Percentiles rank a stretch among this genome's conserved stretches.
These are phyloP conservation scores for Coreius guichenoti DNA, from an alignment of 2,797 vertebrate species.

Conservation along the genomic window DNA sequence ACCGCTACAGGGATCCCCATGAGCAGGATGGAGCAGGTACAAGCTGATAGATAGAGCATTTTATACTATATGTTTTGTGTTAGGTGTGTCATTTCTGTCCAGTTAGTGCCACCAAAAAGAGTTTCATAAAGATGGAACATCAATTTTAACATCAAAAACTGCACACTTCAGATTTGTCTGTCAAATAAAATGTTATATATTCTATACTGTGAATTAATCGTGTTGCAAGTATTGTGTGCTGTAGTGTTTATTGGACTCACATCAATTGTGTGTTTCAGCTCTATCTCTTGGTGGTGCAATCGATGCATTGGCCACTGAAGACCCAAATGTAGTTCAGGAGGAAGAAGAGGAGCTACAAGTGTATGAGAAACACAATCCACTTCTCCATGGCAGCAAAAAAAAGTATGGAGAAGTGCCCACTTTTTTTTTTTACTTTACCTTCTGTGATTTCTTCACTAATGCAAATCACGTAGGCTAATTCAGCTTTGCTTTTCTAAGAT, in stretches of 20 bases:
- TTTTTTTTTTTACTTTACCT: not conserved
- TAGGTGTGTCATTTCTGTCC: not conserved
- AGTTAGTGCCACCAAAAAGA: not conserved
- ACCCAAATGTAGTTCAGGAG: slow-evolving; percentile 81
- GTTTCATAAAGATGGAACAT: not conserved
- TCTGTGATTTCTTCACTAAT: not conserved
- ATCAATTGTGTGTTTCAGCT: slow-evolving; percentile 72
- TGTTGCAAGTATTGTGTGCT: not conserved
- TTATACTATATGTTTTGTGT: not conserved
- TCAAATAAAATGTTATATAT: not conserved
- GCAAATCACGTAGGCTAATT: not conserved
- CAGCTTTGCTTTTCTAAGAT: not conserved
- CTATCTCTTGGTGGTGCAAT: slow-evolving; percentile 89
- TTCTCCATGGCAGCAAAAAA: slow-evolving; percentile 88
- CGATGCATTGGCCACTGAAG: slow-evolving; percentile 90
- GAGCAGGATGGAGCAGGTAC: slow-evolving; percentile 92
- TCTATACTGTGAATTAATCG: too few species aligned
- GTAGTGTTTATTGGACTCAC: too few species aligned
- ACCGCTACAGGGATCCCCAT: slow-evolving; percentile 89
- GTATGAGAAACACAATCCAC: slow-evolving; percentile 94
- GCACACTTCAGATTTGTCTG: not conserved
- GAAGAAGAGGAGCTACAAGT: slow-evolving; percentile 91
- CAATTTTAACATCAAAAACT: not conserved
- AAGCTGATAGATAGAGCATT: not conserved
- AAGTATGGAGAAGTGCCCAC: slow-evolving; percentile 75